A percentile compares a stretch with the other conserved stretches of the same genome.
These are phyloP conservation scores for Scrobipalpa atriplicella DNA, from an alignment of 2,888 invertebrate species.

Conservation along the genomic window DNA sequence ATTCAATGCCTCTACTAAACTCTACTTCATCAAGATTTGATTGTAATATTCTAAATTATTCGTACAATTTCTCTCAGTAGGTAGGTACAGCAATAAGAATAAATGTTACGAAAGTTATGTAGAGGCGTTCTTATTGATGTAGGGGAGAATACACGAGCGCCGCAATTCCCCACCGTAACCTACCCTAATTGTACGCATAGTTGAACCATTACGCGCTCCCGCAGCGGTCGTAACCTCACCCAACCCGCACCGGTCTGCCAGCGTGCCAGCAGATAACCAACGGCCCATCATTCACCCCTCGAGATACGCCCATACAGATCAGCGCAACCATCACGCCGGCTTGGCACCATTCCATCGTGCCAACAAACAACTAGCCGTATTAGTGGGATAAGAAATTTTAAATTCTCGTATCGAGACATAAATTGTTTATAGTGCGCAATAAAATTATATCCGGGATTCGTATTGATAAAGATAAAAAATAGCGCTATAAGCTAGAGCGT, in stretches of 20 bases:
- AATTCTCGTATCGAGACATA: conserved; percentile 8
- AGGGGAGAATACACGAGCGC: not conserved
- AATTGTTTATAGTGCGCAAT: conserved; percentile 19
- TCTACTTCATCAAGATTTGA: no score
- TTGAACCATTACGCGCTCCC: conserved; percentile 19
- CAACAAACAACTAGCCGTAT: not conserved
- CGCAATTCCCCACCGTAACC: conserved; percentile 22
- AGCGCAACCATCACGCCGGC: conserved; percentile 32
- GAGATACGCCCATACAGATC: conserved; percentile 54
- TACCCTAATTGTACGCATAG: conserved; percentile 25
- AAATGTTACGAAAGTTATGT: not conserved
- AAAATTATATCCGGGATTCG: conserved; percentile 6
- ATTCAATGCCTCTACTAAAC: no score
- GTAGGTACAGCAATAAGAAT: no score
- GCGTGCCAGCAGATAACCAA: conserved; percentile 34
- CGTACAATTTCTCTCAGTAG: no score
- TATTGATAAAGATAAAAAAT: conserved; percentile 30
- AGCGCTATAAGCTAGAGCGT: conserved; percentile 42
- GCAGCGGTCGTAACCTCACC: conserved; percentile 27
- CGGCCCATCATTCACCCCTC: conserved; percentile 49
- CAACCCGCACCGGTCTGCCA: conserved; percentile 12
- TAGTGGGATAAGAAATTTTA: not conserved
- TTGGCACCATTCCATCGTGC: conserved; percentile 10
- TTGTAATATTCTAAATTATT: no score
- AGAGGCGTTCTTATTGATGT: not conserved